Percentiles rank a stretch among this genome's conserved stretches.
phyloP scores from a whole-genome alignment of 2,113 vertebrate genomes.

The Pitta sordida region DNA sequence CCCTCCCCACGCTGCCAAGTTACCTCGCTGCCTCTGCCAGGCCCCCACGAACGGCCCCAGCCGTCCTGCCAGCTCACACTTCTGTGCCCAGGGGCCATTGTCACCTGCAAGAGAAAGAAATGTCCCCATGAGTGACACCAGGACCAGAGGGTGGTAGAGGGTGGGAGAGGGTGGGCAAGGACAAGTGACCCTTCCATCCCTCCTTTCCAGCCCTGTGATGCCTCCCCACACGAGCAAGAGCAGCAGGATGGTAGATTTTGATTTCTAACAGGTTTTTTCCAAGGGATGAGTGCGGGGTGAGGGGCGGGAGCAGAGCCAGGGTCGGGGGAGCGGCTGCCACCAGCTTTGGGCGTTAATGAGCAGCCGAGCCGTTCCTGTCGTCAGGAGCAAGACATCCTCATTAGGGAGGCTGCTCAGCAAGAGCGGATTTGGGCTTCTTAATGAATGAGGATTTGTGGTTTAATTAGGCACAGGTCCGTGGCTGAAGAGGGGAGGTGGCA shows the following conservation, averaged over 20 bases:
- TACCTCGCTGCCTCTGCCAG: constrained; percentile 90
- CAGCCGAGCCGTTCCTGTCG: not conserved
- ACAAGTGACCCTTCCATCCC: not conserved
- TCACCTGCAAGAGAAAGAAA: constrained; percentile 79
- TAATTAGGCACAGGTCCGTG: constrained; percentile 21
- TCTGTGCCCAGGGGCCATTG: constrained; percentile 95
- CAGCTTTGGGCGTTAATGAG: constrained; percentile 41
- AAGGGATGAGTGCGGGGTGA: not conserved
- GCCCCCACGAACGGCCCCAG: constrained; percentile 83
- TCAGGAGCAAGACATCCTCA: constrained; percentile 25
- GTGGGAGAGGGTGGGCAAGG: rapidly evolving
- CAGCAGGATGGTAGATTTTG: not conserved
- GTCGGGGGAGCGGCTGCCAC: not conserved
- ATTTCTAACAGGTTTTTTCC: not conserved
- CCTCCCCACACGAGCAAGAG: not conserved
- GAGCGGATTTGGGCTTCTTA: constrained; percentile 52
- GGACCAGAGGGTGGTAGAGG: not conserved
- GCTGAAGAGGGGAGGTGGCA: not conserved
- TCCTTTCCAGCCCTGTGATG: not conserved
- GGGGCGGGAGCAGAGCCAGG: not conserved
- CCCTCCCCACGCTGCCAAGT: not conserved
- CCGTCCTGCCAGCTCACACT: constrained; percentile 89
- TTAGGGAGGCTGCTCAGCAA: constrained; percentile 37
- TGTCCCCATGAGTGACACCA: not conserved
- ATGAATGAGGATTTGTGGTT: constrained; percentile 36